Evolutionary conservation across 2,888 invertebrate species (phyloP).

Genomic region (Agrenia bidenticulata): DNA sequence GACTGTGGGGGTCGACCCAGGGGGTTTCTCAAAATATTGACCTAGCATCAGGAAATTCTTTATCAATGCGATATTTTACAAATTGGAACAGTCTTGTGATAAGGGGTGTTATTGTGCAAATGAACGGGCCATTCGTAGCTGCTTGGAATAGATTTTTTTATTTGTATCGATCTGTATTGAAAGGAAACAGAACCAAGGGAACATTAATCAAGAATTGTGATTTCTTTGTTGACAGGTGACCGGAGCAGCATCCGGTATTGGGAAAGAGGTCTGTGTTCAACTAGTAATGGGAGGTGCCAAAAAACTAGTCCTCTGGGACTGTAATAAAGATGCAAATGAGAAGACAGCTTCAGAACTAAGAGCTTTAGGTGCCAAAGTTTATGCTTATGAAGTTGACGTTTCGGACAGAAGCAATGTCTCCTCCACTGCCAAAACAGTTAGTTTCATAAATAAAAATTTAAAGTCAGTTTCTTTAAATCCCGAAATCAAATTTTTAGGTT

Average conservation of each 20-base stretch:
- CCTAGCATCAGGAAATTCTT: too few species aligned
- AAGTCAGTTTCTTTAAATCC: background rate
- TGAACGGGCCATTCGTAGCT: too few species aligned
- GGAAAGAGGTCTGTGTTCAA: conserved; percentile 65
- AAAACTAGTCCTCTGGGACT: conserved; percentile 67
- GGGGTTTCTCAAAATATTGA: too few species aligned
- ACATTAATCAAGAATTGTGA: conserved; percentile 3
- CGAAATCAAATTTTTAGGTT: conserved; percentile 54
- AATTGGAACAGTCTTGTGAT: too few species aligned
- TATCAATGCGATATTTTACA: too few species aligned
- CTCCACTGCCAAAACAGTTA: conserved; percentile 28
- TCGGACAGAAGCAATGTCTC: conserved; percentile 60
- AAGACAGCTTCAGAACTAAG: conserved; percentile 60
- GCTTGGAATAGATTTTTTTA: too few species aligned
- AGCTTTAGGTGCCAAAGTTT: conserved; percentile 59
- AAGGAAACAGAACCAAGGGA: too few species aligned
- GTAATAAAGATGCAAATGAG: conserved; percentile 61
- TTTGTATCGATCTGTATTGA: too few species aligned
- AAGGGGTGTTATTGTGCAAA: too few species aligned
- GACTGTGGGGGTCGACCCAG: too few species aligned
- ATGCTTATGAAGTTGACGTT: conserved; percentile 62
- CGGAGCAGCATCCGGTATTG: conserved; percentile 69
- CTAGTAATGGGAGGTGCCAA: conserved; percentile 61
- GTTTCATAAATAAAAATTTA: background rate
- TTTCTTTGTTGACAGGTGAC: conserved; percentile 60